Conservation (phyloP, 2,888 invertebrate species). For the Sialis lutaria region DNA sequence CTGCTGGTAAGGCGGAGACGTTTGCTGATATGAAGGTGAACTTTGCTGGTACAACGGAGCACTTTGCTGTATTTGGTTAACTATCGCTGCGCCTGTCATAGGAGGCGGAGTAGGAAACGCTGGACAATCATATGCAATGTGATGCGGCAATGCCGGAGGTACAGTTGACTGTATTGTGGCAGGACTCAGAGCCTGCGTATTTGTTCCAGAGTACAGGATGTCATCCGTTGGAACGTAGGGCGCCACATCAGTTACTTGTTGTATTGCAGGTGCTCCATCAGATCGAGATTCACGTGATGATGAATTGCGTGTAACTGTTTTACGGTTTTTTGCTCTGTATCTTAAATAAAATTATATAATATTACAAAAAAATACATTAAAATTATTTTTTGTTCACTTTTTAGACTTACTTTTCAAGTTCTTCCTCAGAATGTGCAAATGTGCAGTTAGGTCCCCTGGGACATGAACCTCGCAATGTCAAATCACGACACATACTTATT, state of each 20-base stretch:
- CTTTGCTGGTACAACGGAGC: no score
- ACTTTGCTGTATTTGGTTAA: no score
- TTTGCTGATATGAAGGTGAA: no score
- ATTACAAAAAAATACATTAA: not conserved
- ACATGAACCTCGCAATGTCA: conserved; percentile 61
- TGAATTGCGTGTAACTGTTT: conserved; percentile 25
- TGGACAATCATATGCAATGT: conserved; percentile 17
- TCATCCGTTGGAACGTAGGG: conserved; percentile 19
- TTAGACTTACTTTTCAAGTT: conserved; percentile 54
- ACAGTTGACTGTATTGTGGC: conserved; percentile 14
- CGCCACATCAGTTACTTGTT: conserved; percentile 21
- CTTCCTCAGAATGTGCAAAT: conserved; percentile 84
- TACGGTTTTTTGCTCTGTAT: conserved; percentile 47
- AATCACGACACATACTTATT: conserved; percentile 78
- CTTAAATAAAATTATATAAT: conserved; percentile 16
- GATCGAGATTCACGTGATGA: conserved; percentile 14
- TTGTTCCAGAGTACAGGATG: conserved; percentile 17
- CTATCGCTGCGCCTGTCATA: conserved; percentile 7
- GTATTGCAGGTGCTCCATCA: conserved; percentile 15
- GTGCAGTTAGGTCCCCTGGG: conserved; percentile 77
- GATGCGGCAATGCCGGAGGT: conserved; percentile 21
- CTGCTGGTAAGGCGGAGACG: not conserved
- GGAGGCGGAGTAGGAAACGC: conserved; percentile 7
- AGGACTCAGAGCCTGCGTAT: conserved; percentile 18
- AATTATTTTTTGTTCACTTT: not conserved